A percentile compares a stretch with the other conserved stretches of the same genome.
Conservation (phyloP, 2,113 vertebrate species). For the Austrofundulus limnaeus region DNA sequence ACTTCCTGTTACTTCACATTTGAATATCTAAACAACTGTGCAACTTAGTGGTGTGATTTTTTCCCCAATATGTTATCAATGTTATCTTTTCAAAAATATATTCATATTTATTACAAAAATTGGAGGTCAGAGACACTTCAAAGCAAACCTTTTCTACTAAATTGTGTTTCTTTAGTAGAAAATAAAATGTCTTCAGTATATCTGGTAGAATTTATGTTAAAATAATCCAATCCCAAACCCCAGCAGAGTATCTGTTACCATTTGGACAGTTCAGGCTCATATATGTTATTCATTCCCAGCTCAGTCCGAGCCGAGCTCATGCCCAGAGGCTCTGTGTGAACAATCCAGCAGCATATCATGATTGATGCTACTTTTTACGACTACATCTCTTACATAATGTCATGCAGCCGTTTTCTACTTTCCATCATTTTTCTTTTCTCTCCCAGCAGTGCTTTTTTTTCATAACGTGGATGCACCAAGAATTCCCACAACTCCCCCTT, state of each 20-base stretch:
- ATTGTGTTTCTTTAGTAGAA: too few species aligned
- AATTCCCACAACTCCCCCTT: conserved; percentile 33
- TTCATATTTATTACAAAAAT: too few species aligned
- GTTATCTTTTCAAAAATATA: too few species aligned
- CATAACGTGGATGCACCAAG: not conserved
- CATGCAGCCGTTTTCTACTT: conserved; percentile 17
- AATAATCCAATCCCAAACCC: too few species aligned
- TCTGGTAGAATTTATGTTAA: too few species aligned
- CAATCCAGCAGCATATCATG: conserved; percentile 26
- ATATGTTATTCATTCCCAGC: conserved; percentile 11
- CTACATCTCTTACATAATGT: conserved; percentile 31
- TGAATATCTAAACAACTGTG: too few species aligned
- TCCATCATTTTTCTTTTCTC: conserved; percentile 21
- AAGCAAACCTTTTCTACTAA: too few species aligned
- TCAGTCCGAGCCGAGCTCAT: conserved; percentile 11
- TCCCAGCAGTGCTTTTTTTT: conserved; percentile 33
- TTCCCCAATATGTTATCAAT: too few species aligned
- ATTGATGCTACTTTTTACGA: conserved; percentile 14
- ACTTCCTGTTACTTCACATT: too few species aligned
- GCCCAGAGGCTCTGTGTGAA: conserved; percentile 33
- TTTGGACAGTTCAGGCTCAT: not conserved
- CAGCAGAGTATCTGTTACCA: not conserved
- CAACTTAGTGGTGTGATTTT: too few species aligned
- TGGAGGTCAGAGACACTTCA: too few species aligned
- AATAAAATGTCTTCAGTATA: too few species aligned